Evolutionary conservation across 2,888 invertebrate genomes (phyloP).

Genomic region (Rhamphomyia laevipes): DNA sequence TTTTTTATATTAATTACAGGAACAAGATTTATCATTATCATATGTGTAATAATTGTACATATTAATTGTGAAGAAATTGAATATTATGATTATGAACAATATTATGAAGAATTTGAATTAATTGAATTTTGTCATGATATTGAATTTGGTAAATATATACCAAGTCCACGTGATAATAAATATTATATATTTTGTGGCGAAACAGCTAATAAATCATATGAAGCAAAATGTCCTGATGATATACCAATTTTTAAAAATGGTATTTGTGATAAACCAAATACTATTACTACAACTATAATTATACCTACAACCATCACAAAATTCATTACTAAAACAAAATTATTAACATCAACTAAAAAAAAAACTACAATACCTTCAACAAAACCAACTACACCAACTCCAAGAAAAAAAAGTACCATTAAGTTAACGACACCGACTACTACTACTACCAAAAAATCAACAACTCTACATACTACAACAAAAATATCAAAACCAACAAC

Average conservation of each 20-base stretch:
- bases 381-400: too few species aligned
- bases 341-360: slow-evolving; percentile 1
- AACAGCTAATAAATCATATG: slow-evolving; percentile 11
- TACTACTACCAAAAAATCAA: neutral
- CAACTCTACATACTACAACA: neutral
- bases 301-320: slow-evolving; percentile 3
- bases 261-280: slow-evolving; percentile 18
- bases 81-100: slow-evolving; percentile 21
- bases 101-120: slow-evolving; percentile 18
- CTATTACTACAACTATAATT: slow-evolving; percentile 8
- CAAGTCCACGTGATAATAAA: neutral
- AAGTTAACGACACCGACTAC: neutral
- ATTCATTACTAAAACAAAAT: neutral
- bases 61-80: slow-evolving; percentile 22
- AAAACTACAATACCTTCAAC: neutral
- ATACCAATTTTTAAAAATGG: slow-evolving; percentile 22
- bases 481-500: neutral
- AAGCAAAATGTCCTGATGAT: slow-evolving; percentile 24
- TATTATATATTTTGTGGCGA: neutral
- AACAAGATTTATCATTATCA: too few species aligned
- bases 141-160: neutral
- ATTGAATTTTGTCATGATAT: slow-evolving; percentile 21
- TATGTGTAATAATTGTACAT: too few species aligned
- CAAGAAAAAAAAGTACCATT: too few species aligned
- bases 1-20: too few species aligned